These are phyloP conservation scores for Penaeus vannamei DNA, from an alignment of 1,140 invertebrate species.

Conservation along the genomic window DNA sequence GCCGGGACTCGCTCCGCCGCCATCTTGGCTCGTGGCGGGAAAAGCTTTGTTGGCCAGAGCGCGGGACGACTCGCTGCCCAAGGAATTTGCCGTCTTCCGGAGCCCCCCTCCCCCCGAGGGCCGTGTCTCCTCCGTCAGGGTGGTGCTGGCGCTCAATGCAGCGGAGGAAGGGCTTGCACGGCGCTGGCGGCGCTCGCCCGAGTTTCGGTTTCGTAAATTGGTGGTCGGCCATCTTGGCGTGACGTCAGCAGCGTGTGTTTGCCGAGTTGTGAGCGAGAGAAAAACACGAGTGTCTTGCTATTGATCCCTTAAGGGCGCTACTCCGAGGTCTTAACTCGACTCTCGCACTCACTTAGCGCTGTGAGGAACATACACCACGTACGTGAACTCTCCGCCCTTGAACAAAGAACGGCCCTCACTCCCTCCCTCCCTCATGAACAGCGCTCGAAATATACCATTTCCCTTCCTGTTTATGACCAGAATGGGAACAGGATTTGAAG, in stretches of 20 bases:
- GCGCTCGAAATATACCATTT: not conserved
- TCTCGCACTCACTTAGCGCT: constrained; percentile 20
- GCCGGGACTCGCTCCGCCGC: constrained; percentile 32
- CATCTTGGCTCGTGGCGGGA: constrained; percentile 61
- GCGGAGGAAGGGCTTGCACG: not conserved
- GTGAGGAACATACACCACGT: constrained; percentile 2
- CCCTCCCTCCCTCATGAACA: not conserved
- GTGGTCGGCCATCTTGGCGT: constrained; percentile 47
- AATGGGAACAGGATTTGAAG: too few species aligned
- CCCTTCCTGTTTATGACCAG: too few species aligned
- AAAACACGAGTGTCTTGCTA: constrained; percentile 64
- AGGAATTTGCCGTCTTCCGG: not conserved
- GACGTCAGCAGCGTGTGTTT: constrained; percentile 63
- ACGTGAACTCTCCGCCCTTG: not conserved
- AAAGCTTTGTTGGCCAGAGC: constrained; percentile 39
- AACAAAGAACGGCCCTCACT: not conserved
- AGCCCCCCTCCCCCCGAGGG: not conserved
- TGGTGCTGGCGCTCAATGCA: not conserved
- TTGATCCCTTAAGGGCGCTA: constrained; percentile 59
- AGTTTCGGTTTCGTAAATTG: constrained; percentile 19
- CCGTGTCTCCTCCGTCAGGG: not conserved
- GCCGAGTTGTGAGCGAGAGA: constrained; percentile 59
- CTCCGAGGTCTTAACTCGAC: constrained; percentile 20
- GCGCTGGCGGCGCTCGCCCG: not conserved
- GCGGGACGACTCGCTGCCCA: not conserved